Percentiles rank a stretch among this genome's conserved stretches.
phyloP scores from a whole-genome alignment of 2,797 vertebrate genomes.

The Lepus oiostolus region DNA sequence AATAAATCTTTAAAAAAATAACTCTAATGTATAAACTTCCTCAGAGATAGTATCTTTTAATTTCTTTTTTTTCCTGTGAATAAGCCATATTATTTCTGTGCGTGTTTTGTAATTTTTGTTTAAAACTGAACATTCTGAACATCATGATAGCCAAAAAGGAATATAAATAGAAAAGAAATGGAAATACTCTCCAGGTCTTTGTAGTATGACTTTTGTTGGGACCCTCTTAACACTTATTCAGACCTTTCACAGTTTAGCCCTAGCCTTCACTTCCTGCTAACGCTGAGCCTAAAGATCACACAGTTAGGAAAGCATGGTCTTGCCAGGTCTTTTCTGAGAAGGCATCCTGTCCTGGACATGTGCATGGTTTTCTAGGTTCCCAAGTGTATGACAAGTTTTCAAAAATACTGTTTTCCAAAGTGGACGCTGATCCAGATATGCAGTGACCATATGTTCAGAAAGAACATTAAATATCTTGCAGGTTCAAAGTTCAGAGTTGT shows the following conservation, averaged over 20 bases:
- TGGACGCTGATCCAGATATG: neutral
- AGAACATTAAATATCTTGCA: neutral
- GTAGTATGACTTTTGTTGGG: neutral
- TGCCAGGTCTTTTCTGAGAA: neutral
- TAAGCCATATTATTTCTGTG: neutral
- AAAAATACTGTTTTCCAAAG: neutral
- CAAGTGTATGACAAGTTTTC: neutral
- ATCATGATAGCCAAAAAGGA: neutral
- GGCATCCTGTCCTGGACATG: neutral
- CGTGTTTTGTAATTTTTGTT: conserved; percentile 2
- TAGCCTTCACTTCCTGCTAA: neutral
- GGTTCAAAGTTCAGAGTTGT: neutral
- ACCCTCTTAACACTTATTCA: neutral
- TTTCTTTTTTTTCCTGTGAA: conserved; percentile 19
- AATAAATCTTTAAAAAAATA: too few species aligned
- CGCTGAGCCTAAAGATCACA: neutral
- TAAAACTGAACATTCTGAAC: conserved; percentile 5
- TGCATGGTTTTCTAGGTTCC: neutral
- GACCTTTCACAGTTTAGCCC: neutral
- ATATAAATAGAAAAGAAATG: neutral
- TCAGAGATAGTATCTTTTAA: neutral
- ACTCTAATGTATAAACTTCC: neutral
- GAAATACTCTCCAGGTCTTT: neutral
- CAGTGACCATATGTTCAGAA: neutral
- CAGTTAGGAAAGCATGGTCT: neutral